phyloP scores from a whole-genome alignment of 2,113 vertebrate species.

The Trogon surrucura region DNA sequence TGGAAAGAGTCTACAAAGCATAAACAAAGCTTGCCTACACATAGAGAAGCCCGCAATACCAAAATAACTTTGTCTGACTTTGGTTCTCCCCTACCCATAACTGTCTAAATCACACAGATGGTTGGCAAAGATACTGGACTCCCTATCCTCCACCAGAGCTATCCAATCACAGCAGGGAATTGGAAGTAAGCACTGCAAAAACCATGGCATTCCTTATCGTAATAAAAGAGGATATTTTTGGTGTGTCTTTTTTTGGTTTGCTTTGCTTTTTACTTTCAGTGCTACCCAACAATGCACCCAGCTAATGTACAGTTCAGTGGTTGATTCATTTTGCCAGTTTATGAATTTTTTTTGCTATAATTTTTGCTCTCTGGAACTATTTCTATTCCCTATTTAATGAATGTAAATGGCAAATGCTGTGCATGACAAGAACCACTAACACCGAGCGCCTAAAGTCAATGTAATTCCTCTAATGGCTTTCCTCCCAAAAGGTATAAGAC shows the following conservation, averaged over 20 bases:
- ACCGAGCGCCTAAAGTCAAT: not conserved
- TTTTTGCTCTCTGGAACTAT: not conserved
- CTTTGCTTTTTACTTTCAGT: not conserved
- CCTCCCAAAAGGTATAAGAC: not conserved
- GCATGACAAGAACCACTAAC: not conserved
- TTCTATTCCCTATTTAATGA: not conserved
- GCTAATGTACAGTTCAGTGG: not conserved
- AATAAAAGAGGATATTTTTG: not conserved
- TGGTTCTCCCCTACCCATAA: not conserved
- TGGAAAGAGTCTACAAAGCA: not conserved
- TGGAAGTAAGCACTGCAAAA: not conserved
- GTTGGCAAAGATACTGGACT: not conserved
- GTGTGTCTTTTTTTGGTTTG: not conserved
- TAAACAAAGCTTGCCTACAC: not conserved
- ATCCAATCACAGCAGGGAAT: not conserved
- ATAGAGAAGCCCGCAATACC: not conserved
- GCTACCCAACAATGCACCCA: not conserved
- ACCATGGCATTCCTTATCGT: not conserved
- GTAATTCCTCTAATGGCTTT: not conserved
- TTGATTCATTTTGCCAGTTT: not conserved
- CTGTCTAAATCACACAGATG: not conserved
- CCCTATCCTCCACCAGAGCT: not conserved
- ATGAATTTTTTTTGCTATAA: not conserved
- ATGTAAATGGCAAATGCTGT: not conserved
- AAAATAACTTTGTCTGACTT: not conserved